Base-by-base conservation (phyloP, 2,113 vertebrate genomes). In the Anguilla japonica region DNA sequence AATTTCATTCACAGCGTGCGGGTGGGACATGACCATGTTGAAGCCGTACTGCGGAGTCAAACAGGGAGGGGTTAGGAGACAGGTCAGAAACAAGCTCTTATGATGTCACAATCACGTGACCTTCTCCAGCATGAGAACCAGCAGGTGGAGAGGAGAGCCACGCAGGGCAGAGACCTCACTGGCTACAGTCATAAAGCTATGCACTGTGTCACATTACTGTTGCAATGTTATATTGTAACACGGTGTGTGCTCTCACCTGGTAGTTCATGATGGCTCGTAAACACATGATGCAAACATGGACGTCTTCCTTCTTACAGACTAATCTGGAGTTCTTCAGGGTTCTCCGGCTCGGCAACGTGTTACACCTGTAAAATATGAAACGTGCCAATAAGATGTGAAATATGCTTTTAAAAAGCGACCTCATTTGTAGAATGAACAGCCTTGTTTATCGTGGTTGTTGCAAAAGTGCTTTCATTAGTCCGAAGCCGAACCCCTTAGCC, bases 21-120 rank as follows among this genome's bases (percentile, higher is more conserved):
- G 98, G 26, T 99, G 98, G 0, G 98, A 98, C 98, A 99, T 99
- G 53, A 99, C 98, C 98, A 99, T 98, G 91, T 99, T 99, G 95
- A 99, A 99, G 15, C 98, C 98, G 0, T 99, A 99, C 98, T 99
- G 90, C 57, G 90, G 87, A 53, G 29, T 78, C 26, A 81, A 39
- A 87, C 84, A 88, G 41, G 56, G 78, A 84, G n/a, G 46, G 43
- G 50, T 34, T 39, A 81, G 7, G 53, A 13, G 75, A 39, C 18
- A 26, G 29, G 2, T 40, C 41, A 15, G 9, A 80, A 40, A 15
- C 16, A 50, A 3, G 18, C 3, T 15, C 3, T 3, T 60, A 9
- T 1, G 56, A 60, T 60, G 60, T 67, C 22, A 26, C 26, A 5
- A 67, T 22, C 18, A 67, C 60, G 4, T 22, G 18, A 67, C 22